phyloP scores from a whole-genome alignment of 2,797 vertebrate genomes.

The Melanotaenia boesemani region DNA sequence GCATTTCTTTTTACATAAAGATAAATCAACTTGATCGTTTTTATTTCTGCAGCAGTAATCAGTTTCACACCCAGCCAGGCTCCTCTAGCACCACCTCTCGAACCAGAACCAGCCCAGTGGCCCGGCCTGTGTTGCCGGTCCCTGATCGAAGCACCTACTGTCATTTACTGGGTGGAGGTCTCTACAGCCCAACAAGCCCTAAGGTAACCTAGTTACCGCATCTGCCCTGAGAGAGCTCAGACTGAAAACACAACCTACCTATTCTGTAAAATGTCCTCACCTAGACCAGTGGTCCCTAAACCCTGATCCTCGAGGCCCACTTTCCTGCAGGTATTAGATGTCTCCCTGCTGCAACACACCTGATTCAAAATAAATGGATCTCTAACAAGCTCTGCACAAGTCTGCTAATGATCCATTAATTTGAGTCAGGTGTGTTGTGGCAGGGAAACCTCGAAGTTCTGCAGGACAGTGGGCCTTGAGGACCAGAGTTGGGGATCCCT shows the following conservation, averaged over 20 bases:
- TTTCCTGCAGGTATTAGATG: too few relatives aligned
- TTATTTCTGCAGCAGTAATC: constrained; percentile 66
- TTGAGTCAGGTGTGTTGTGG: too few relatives aligned
- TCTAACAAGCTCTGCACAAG: too few relatives aligned
- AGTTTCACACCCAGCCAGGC: constrained; percentile 71
- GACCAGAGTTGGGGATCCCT: too few relatives aligned
- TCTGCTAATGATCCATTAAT: too few relatives aligned
- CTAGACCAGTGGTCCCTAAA: not conserved
- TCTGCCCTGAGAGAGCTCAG: not conserved
- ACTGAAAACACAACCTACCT: not conserved
- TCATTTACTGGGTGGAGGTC: constrained; percentile 79
- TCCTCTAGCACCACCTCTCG: constrained; percentile 73
- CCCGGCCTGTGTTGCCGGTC: constrained; percentile 80
- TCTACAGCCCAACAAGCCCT: constrained; percentile 84
- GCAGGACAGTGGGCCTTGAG: too few relatives aligned
- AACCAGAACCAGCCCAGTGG: constrained; percentile 62
- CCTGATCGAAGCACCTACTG: constrained; percentile 77
- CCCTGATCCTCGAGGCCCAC: too few relatives aligned
- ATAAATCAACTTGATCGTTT: not conserved
- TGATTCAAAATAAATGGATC: too few relatives aligned
- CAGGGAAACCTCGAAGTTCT: too few relatives aligned
- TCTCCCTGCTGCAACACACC: too few relatives aligned
- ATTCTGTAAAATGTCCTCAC: not conserved
- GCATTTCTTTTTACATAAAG: not conserved
- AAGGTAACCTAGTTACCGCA: constrained; percentile 44